These are phyloP conservation scores for Melieria crassipennis DNA, from an alignment of 2,888 invertebrate species.

Conservation along the genomic window DNA sequence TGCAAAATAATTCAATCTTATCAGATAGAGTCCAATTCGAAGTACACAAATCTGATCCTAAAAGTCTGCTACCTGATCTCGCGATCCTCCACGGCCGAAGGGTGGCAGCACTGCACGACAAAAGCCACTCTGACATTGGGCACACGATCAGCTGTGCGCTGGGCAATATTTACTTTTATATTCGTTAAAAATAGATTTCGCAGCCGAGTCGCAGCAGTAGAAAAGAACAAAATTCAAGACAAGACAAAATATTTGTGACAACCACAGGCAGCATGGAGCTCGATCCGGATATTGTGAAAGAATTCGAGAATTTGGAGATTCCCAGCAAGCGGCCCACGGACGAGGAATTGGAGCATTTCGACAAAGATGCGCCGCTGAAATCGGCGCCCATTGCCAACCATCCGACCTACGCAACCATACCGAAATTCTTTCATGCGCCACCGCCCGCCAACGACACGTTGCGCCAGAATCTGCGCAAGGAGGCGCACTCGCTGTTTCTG, in stretches of 20 bases:
- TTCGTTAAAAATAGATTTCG: constrained; percentile 14
- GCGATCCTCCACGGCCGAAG: neutral
- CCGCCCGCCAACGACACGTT: constrained; percentile 81
- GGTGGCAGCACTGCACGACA: neutral
- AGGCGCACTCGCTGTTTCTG: constrained; percentile 86
- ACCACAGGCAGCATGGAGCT: constrained; percentile 49
- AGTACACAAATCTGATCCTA: neutral
- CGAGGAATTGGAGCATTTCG: constrained; percentile 48
- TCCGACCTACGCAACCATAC: constrained; percentile 70
- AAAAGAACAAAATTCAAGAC: neutral
- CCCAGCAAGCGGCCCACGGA: constrained; percentile 41
- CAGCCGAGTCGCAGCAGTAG: neutral
- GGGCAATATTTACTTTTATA: constrained; percentile 27
- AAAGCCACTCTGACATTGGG: neutral
- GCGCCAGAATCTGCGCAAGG: constrained; percentile 85
- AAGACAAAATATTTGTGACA: too few species aligned
- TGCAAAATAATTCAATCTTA: too few species aligned
- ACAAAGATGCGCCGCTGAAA: constrained; percentile 41
- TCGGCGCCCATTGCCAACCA: constrained; percentile 36
- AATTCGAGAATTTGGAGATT: constrained; percentile 51
- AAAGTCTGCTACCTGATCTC: neutral
- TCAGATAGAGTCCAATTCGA: neutral
- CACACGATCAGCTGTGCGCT: constrained; percentile 21
- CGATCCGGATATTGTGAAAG: constrained; percentile 55
- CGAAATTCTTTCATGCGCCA: constrained; percentile 79